These are phyloP conservation scores for Ridgeia piscesae DNA, from an alignment of 1,140 invertebrate species.

Conservation along the genomic window DNA sequence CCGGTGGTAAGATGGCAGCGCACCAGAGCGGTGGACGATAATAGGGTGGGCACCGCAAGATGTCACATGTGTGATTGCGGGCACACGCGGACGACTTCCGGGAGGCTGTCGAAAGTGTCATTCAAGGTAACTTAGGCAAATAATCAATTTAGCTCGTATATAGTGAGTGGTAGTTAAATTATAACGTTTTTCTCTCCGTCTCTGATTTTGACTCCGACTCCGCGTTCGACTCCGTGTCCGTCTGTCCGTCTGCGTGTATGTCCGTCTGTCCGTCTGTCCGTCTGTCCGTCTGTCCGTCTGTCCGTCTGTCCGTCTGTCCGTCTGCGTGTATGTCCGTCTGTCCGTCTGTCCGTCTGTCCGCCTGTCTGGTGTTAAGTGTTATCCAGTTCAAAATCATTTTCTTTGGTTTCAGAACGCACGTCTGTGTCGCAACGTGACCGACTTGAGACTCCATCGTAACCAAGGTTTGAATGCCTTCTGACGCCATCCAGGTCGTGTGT, in stretches of 20 bases:
- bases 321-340: no score
- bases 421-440: background rate
- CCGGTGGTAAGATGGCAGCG: background rate
- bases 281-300: no score
- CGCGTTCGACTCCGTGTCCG: no score
- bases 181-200: no score
- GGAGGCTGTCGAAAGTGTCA: background rate
- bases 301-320: no score
- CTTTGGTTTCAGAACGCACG: background rate
- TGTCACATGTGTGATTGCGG: background rate
- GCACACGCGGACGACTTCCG: background rate
- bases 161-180: no score
- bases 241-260: no score
- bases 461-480: background rate
- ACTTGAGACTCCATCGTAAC: background rate
- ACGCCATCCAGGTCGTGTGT: background rate
- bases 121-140: background rate
- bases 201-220: no score
- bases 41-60: background rate
- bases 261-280: no score
- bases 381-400: background rate
- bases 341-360: no score
- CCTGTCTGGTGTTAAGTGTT: no score
- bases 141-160: no score
- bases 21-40: background rate